These are phyloP conservation scores for Hyposoter didymator DNA, from an alignment of 2,888 invertebrate species.

Conservation along the genomic window DNA sequence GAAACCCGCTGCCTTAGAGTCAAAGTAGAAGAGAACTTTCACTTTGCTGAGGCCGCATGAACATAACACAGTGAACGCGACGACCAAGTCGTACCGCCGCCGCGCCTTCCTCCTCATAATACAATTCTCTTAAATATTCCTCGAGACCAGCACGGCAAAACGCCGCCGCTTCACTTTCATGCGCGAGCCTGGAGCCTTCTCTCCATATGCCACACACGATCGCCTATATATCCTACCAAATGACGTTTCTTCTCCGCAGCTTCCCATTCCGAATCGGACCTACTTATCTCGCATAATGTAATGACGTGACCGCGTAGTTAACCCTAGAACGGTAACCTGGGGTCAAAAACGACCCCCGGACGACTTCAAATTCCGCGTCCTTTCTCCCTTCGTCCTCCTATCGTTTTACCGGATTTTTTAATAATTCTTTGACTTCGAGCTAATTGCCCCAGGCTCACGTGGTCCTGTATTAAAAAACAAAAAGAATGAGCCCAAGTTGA, in stretches of 20 bases:
- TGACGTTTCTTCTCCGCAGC: slow-evolving; percentile 17
- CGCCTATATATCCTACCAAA: no score
- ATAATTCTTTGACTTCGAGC: no score
- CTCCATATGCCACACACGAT: neutral
- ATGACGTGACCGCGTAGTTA: neutral
- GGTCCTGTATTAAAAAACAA: no score
- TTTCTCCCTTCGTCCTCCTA: no score
- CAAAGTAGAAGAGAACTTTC: slow-evolving; percentile 76
- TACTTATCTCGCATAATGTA: slow-evolving; percentile 10
- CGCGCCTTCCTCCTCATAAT: slow-evolving; percentile 48
- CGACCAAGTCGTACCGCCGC: slow-evolving; percentile 35
- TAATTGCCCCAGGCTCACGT: no score
- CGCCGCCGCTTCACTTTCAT: slow-evolving; percentile 77
- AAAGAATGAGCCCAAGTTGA: no score
- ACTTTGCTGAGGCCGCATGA: slow-evolving; percentile 78
- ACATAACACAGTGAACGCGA: slow-evolving; percentile 41
- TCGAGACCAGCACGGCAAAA: slow-evolving; percentile 62
- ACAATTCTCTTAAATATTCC: slow-evolving; percentile 76
- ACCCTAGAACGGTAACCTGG: no score
- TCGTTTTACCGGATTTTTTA: no score
- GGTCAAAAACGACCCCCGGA: no score
- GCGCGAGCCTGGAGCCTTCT: slow-evolving; percentile 50
- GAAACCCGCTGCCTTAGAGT: slow-evolving; percentile 49
- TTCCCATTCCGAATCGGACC: neutral
- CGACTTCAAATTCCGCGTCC: no score